Percentiles rank a stretch among this genome's conserved stretches.
phyloP scores from a whole-genome alignment of 2,888 invertebrate species.

The Galeruca laticollis region DNA sequence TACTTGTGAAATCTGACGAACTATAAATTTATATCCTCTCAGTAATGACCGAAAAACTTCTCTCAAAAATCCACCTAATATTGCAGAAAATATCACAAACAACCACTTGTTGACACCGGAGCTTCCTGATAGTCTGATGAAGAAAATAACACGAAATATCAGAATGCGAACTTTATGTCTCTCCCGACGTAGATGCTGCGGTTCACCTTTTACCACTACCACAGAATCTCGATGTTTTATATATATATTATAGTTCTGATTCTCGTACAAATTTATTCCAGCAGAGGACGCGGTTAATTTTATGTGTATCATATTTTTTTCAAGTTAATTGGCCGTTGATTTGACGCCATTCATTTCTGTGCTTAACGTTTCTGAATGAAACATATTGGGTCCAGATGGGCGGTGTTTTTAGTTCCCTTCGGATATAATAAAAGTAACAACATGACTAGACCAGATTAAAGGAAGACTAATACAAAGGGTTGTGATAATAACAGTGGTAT shows the following conservation, averaged over 20 bases:
- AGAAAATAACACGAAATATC: conserved; percentile 24
- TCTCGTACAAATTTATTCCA: conserved; percentile 12
- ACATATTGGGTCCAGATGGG: conserved; percentile 21
- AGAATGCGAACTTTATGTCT: conserved; percentile 26
- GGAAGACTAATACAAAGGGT: too few species aligned
- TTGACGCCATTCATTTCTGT: conserved; percentile 6
- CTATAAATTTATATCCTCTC: too few species aligned
- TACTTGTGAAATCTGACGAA: too few species aligned
- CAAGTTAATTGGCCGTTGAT: background rate
- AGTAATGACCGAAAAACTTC: too few species aligned
- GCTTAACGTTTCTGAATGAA: conserved; percentile 2
- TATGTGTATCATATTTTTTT: conserved; percentile 24
- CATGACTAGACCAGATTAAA: too few species aligned
- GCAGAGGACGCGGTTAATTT: conserved; percentile 4
- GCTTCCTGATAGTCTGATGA: conserved; percentile 20
- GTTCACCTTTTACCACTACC: conserved; percentile 3
- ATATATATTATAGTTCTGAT: conserved; percentile 9
- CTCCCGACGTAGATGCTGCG: conserved; percentile 19
- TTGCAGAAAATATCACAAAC: conserved; percentile 21
- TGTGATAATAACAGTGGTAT: too few species aligned
- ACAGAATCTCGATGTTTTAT: conserved; percentile 1
- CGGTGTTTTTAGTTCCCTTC: too few species aligned
- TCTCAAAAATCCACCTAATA: conserved; percentile 17
- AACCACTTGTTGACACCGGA: conserved; percentile 15
- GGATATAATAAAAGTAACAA: too few species aligned